Evolutionary conservation across 2,113 vertebrate genomes (phyloP), one percentile per base, ranked within the genome.

Genomic region (Xyrauchen texanus): DNA sequence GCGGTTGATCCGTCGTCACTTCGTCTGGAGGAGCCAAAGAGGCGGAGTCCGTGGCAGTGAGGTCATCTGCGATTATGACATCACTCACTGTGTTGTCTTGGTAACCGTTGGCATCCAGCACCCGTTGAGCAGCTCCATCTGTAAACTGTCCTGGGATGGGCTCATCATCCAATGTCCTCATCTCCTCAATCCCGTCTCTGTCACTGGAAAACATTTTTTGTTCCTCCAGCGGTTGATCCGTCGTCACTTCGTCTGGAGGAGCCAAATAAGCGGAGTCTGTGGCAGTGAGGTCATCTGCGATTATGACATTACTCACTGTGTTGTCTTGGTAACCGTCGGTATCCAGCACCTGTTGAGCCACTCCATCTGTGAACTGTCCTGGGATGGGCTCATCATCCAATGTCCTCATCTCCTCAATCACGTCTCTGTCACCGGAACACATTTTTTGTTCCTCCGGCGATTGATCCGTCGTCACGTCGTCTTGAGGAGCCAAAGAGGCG

Each of bases 321-420:
- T 34, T 34, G 21, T 34, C 21, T 34, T 34, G 21, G 21, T 8
- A 5, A 62, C 2, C 42, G 9, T 45, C 77, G 42, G 52, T 47
- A 76, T 53, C 11, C 21, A 34, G 66, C 8, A 77, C 51, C n/a
- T 7, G 12, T 72, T 53, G 68, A 70, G 10, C 42, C n/a, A 80
- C 80, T n/a, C 3, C 76, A 15, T 6, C 44, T 62, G 82, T 68
- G 45, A 58, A 2, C 16, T 75, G 63, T 8, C 76, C 77, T 55
- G 76, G 68, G 0, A 11, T n/a, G n/a, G n/a, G n/a, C n/a, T n/a
- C 8, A 0, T 55, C 15, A 79, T 64, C 8, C 78, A 15, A 6
- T 4, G 58, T 7, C 69, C 55, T 11, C 76, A 15, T 4, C 5
- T 6, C 4, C 57, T 71, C 53, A 79, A 58, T 45, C 0, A 71